A percentile compares a stretch with the other conserved stretches of the same genome.
Conservation (phyloP, 1,140 invertebrate species). For the Aethina tumida region DNA sequence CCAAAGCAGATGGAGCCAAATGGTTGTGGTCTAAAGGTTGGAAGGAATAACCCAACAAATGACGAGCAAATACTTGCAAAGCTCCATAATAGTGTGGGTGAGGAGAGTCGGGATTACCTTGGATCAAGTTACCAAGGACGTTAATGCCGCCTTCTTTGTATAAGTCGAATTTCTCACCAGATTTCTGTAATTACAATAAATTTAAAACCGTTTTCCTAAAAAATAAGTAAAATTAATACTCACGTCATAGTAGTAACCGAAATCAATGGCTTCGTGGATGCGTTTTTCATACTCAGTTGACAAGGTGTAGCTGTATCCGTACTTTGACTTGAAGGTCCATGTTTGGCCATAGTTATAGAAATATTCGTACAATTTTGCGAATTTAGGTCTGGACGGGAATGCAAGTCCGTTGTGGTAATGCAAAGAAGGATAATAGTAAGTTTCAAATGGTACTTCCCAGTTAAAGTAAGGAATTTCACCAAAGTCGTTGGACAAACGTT, state of each 20-base stretch:
- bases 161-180: slow-evolving; percentile 43
- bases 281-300: slow-evolving; percentile 45
- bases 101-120: slow-evolving; percentile 54
- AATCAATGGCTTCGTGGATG: slow-evolving; percentile 51
- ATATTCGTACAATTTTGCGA: slow-evolving; percentile 32
- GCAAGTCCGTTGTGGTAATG: slow-evolving; percentile 53
- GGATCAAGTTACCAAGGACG: slow-evolving; percentile 54
- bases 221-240: slow-evolving; percentile 22
- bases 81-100: slow-evolving; percentile 54
- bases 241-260: slow-evolving; percentile 42
- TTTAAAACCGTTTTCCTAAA: background rate
- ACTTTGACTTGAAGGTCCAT: slow-evolving; percentile 6
- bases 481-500: slow-evolving; percentile 52
- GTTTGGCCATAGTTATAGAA: slow-evolving; percentile 26
- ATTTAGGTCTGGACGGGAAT: slow-evolving; percentile 49
- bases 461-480: slow-evolving; percentile 48
- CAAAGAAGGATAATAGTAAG: slow-evolving; percentile 56
- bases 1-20: slow-evolving; percentile 33
- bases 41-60: slow-evolving; percentile 43
- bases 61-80: slow-evolving; percentile 44
- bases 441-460: slow-evolving; percentile 42
- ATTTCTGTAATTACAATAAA: slow-evolving; percentile 27
- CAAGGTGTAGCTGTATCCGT: slow-evolving; percentile 23
- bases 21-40: slow-evolving; percentile 24
- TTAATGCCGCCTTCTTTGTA: slow-evolving; percentile 44